Conservation (phyloP, 2,888 invertebrate species). For the Pristionchus japonicus region DNA sequence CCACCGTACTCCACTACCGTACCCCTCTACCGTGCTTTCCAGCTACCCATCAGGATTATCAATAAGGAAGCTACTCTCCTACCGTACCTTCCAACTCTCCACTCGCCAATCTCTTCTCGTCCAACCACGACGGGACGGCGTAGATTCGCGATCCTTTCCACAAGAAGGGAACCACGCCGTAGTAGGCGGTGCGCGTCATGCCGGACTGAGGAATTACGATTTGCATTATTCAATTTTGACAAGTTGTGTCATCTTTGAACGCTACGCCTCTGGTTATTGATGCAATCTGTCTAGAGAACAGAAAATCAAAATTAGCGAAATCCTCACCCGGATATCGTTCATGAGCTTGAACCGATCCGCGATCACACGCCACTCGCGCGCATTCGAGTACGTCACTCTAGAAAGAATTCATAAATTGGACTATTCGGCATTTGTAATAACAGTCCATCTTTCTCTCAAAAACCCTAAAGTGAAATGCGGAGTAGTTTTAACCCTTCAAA, state of each 20-base stretch:
- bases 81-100: slow-evolving; percentile 6
- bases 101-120: slow-evolving; percentile 46
- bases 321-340: slow-evolving; percentile 67
- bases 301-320: background rate
- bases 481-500: no score
- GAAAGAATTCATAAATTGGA: background rate
- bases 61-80: no score
- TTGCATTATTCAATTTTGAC: background rate
- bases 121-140: slow-evolving; percentile 51
- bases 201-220: slow-evolving; percentile 84
- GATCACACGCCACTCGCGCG: slow-evolving; percentile 67
- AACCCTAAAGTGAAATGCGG: no score
- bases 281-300: no score
- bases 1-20: background rate
- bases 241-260: background rate
- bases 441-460: no score
- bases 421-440: no score
- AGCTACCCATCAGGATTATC: no score
- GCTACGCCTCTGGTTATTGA: no score
- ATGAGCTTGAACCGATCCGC: slow-evolving; percentile 69
- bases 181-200: slow-evolving; percentile 94
- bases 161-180: slow-evolving; percentile 92
- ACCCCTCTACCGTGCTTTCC: background rate
- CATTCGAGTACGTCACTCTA: slow-evolving; percentile 59
- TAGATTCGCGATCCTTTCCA: slow-evolving; percentile 87